Conservation (phyloP, 2,113 vertebrate species). For the Ia io region DNA sequence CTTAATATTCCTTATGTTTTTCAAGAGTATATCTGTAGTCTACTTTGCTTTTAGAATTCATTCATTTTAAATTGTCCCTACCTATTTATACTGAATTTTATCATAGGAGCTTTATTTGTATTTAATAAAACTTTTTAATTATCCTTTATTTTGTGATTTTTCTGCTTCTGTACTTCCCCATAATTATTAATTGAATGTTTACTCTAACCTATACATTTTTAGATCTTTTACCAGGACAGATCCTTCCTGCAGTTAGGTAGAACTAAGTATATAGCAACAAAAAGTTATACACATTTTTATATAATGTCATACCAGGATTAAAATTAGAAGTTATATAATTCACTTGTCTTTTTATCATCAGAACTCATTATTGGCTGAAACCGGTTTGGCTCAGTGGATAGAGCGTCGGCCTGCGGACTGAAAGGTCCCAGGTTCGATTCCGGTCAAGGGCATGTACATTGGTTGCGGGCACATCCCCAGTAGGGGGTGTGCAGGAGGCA, state of each 20-base stretch:
- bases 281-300: constrained; percentile 13
- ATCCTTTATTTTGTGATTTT: background rate
- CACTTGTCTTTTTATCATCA: constrained; percentile 2
- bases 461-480: no score
- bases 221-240: background rate
- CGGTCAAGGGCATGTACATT: no score
- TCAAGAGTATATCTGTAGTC: background rate
- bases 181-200: constrained; percentile 1
- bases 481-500: no score
- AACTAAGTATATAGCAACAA: background rate
- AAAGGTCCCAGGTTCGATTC: no score
- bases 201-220: background rate
- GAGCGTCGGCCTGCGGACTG: no score
- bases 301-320: background rate
- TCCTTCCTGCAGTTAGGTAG: background rate
- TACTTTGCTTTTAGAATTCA: constrained; percentile 28
- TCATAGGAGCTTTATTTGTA: background rate
- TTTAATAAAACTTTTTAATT: constrained; percentile 45
- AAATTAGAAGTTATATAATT: constrained; percentile 24
- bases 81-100: background rate
- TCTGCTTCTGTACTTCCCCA: background rate
- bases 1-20: constrained; percentile 8
- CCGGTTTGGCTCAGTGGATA: no score
- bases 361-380: background rate
- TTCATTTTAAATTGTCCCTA: constrained; percentile 26